phyloP scores from a whole-genome alignment of 2,888 invertebrate species.

The Temnothorax unifasciatus region DNA sequence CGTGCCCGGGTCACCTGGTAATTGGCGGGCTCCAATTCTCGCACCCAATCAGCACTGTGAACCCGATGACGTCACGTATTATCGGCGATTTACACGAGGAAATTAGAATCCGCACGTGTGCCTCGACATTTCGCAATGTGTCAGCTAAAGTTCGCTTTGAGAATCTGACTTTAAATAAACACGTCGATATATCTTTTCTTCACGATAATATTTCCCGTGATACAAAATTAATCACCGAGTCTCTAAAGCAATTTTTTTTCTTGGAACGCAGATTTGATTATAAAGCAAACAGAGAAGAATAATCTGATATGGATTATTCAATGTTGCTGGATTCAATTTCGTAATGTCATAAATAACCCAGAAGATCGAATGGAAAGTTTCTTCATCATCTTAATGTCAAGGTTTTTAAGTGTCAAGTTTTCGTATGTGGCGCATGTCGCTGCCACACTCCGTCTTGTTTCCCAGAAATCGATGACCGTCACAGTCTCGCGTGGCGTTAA shows the following conservation, averaged over 20 bases:
- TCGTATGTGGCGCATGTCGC: conserved; percentile 25
- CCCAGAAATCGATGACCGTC: conserved; percentile 27
- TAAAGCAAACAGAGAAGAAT: not conserved
- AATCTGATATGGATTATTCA: not conserved
- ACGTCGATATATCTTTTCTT: conserved; percentile 6
- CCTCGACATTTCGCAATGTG: conserved; percentile 47
- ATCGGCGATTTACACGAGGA: conserved; percentile 82
- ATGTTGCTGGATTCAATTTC: not conserved
- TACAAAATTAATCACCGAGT: not conserved
- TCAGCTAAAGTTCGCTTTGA: not conserved
- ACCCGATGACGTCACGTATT: conserved; percentile 82
- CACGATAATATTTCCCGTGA: not conserved
- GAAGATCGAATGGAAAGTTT: not conserved
- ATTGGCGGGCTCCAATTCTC: conserved; percentile 84
- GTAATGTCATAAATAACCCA: not conserved
- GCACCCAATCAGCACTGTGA: conserved; percentile 82
- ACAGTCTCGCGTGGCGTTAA: conserved; percentile 64
- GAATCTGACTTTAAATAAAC: conserved; percentile 12
- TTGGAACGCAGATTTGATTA: not conserved
- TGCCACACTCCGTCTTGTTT: conserved; percentile 49
- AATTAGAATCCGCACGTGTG: conserved; percentile 77
- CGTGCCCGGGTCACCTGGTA: conserved; percentile 80
- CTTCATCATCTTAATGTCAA: conserved; percentile 26
- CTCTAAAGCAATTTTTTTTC: not conserved
- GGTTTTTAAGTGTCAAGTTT: conserved; percentile 20